Percentiles rank a stretch among this genome's conserved stretches.
phyloP scores from a whole-genome alignment of 2,797 vertebrate species.

The Acipenser transmontanus region DNA sequence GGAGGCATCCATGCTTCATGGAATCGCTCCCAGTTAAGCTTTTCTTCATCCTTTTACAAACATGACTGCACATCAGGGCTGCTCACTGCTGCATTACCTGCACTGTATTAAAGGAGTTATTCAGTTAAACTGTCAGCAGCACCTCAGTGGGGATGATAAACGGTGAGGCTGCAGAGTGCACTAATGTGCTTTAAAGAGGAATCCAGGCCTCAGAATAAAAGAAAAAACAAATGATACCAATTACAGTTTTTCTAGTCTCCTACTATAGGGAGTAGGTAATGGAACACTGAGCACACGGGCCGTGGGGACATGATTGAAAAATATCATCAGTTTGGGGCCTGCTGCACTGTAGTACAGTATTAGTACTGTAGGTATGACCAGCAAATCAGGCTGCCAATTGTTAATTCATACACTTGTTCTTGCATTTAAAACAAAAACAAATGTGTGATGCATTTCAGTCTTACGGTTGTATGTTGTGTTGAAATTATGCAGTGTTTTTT shows the following conservation, averaged over 20 bases:
- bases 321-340: too few species aligned
- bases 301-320: too few species aligned
- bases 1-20: background rate
- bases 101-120: constrained; percentile 20
- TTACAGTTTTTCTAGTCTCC: background rate
- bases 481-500: too few species aligned
- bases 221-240: constrained; percentile 5
- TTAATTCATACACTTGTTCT: too few species aligned
- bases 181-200: constrained; percentile 23
- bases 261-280: too few species aligned
- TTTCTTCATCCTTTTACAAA: constrained; percentile 8
- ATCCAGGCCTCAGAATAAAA: constrained; percentile 13
- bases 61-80: constrained; percentile 9
- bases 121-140: constrained; percentile 19
- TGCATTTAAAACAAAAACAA: too few species aligned
- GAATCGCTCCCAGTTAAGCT: background rate
- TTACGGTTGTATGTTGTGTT: too few species aligned
- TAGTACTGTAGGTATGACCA: too few species aligned
- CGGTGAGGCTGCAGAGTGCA: background rate
- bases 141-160: constrained; percentile 19
- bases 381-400: too few species aligned
- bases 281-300: too few species aligned
- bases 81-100: constrained; percentile 11
- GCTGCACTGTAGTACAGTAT: background rate
- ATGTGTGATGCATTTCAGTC: too few species aligned